Evolutionary conservation across 1,140 invertebrate genomes (phyloP).

Genomic region (Anthonomus grandis): DNA sequence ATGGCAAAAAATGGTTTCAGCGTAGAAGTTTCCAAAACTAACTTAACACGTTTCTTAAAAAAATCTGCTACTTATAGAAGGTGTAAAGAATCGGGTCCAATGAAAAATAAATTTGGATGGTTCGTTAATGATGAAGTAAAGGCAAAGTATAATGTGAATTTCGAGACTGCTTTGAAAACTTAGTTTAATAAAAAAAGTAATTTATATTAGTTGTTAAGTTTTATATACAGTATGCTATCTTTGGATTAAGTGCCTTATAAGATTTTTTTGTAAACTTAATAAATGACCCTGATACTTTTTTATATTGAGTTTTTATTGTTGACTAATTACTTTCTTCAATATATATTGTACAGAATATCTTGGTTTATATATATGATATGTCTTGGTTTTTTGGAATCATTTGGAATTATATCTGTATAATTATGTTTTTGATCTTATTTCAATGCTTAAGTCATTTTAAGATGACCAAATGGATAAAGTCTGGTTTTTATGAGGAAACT

Average conservation of each 20-base stretch:
- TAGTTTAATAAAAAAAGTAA: no score
- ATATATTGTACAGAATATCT: no score
- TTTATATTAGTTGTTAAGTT: conserved; percentile 20
- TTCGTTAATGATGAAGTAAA: conserved; percentile 59
- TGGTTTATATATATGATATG: no score
- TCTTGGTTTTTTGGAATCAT: no score
- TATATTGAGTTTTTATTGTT: background rate
- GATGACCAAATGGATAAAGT: no score
- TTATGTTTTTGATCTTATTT: no score
- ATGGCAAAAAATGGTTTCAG: conserved; percentile 47
- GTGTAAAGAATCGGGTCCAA: conserved; percentile 55
- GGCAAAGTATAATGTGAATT: conserved; percentile 54
- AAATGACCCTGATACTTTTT: background rate
- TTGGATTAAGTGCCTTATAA: background rate
- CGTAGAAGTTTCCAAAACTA: conserved; percentile 48
- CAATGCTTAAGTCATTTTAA: no score
- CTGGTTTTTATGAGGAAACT: no score
- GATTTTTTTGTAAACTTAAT: no score
- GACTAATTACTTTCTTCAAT: no score
- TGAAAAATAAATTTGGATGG: conserved; percentile 64
- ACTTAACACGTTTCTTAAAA: conserved; percentile 56
- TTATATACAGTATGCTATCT: no score
- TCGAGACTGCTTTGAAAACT: no score
- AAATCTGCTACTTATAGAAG: conserved; percentile 59
- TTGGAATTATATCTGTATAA: background rate